Evolutionary conservation across 1,140 invertebrate genomes (phyloP).

Genomic region (Drosophila baimaii): DNA sequence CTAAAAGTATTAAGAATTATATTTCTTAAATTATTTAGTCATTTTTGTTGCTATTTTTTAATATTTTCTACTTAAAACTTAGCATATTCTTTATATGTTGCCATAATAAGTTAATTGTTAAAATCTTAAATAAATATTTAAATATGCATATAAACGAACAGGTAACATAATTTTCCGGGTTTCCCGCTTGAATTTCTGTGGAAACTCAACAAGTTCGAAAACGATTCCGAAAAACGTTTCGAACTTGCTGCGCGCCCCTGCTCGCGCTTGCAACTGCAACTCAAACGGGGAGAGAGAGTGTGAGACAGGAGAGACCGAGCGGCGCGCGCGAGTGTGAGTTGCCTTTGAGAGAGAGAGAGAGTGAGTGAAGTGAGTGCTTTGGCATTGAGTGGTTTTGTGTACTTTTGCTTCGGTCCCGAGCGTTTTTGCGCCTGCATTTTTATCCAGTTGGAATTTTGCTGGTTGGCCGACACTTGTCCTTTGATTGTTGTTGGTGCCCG

Average conservation of each 20-base stretch:
- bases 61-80: background rate
- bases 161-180: background rate
- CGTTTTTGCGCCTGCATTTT: slow-evolving; percentile 15
- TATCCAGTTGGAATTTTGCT: slow-evolving; percentile 34
- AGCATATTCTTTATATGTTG: background rate
- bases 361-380: slow-evolving; percentile 17
- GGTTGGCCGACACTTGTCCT: slow-evolving; percentile 49
- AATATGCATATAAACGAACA: background rate
- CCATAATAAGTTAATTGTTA: no score
- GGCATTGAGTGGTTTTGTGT: slow-evolving; percentile 27
- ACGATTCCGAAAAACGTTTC: slow-evolving; percentile 53
- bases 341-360: background rate
- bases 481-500: background rate
- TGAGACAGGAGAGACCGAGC: background rate
- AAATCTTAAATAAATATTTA: background rate
- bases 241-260: slow-evolving; percentile 62
- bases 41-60: no score
- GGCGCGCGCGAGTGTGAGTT: background rate
- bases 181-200: slow-evolving; percentile 1
- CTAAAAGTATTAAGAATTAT: no score
- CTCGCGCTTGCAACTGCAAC: slow-evolving; percentile 63
- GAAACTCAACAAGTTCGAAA: slow-evolving; percentile 45
- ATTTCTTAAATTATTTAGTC: no score
- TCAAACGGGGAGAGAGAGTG: slow-evolving; percentile 47
- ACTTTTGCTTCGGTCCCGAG: background rate